These are phyloP conservation scores for Ageneiosus marmoratus DNA, from an alignment of 2,113 vertebrate species.

Conservation along the genomic window DNA sequence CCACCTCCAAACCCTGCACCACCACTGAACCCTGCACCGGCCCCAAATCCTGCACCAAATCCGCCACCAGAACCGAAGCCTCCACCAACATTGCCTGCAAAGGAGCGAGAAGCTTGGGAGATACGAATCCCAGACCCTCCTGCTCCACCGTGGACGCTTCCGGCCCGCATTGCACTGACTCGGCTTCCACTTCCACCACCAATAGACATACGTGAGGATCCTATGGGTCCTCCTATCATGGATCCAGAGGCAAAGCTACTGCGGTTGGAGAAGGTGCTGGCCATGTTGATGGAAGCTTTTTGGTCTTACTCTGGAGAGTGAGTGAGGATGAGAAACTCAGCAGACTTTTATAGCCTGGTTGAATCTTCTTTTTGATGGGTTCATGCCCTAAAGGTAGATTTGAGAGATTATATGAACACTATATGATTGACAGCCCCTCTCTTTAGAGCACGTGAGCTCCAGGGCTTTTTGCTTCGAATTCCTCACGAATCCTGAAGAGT, in stretches of 20 bases:
- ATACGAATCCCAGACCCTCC: slow-evolving; percentile 27
- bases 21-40: background rate
- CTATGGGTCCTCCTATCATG: background rate
- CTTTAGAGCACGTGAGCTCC: background rate
- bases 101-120: background rate
- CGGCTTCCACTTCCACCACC: background rate
- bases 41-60: background rate
- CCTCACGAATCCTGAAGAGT: background rate
- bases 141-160: slow-evolving; percentile 59
- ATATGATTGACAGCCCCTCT: background rate
- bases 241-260: background rate
- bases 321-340: background rate
- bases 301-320: background rate
- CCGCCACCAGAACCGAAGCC: background rate
- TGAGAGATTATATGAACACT: background rate
- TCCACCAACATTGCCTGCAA: background rate
- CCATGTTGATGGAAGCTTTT: slow-evolving; percentile 11
- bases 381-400: slow-evolving; percentile 10
- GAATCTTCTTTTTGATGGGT: background rate
- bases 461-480: background rate
- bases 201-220: background rate
- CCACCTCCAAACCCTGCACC: background rate
- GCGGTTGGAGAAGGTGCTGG: background rate
- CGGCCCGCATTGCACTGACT: background rate
- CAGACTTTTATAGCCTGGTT: background rate